Base-by-base conservation (phyloP, 2,797 vertebrate species). In the Melanitta fusca region DNA sequence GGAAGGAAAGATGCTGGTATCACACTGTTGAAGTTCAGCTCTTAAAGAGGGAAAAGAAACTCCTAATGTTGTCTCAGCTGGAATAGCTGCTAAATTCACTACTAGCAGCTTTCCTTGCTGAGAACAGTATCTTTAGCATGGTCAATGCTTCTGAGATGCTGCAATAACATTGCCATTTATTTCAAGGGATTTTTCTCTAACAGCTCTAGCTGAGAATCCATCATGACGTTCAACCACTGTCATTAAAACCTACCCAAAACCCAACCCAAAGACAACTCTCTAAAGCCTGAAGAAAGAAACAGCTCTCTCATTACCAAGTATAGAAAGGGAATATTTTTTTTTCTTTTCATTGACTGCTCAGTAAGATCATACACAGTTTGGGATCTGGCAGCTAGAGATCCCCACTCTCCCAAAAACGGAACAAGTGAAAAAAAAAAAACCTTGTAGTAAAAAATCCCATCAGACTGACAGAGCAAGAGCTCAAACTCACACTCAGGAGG, bases 1-100 rank as follows among this genome's bases (percentile, higher is more conserved):
- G 88, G 21, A 70, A 85, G 72, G 51, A 57, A 80, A 72, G 95
- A 94, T 83, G 81, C 57, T 72, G 62, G 61, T 91, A 30, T 61
- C 69, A n/a, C 54, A 19, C 54, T 68, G 79, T n/a, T 95, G 47
- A 95, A 90, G 39, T 86, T 66, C 74, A 80, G 61, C 64, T 95
- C 2, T 0, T 87, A 69, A 91, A 91, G 90, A 89, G 80, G 53
- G 57, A 93, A 85, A 93, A 85, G 70, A 70, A 66, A 91, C 16
- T 49, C 27, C 34, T 70, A 6, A 38, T 96, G 88, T 97, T 97
- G 47, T 95, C 96, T 91, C 94, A 96, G 93, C 94, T 96, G 96
- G 90, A 89, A 92, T 25, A 96, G 91, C 86, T 92, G 68, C 90
- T 80, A 80, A 89, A 91, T 30, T 94, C 89, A 90, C 90, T 74